These are phyloP conservation scores for Cheilosia pagana DNA, from an alignment of 2,888 invertebrate genomes.

Conservation along the genomic window DNA sequence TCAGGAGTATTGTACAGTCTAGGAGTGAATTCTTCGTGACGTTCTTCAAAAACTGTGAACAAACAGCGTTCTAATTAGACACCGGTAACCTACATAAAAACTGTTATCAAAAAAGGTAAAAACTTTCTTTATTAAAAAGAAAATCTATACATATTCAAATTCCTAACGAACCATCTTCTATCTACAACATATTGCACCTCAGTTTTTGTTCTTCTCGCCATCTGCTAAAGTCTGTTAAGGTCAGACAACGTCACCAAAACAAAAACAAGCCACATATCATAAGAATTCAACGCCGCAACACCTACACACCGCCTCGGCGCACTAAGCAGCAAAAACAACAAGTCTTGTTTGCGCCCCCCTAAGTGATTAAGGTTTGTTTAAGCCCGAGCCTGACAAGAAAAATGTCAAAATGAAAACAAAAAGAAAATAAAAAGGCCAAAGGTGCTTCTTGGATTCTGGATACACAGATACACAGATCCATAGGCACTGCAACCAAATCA, in stretches of 20 bases:
- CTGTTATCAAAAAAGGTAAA: no score
- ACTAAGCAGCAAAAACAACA: constrained; percentile 47
- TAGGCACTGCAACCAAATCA: constrained; percentile 44
- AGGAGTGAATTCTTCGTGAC: no score
- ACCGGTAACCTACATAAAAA: no score
- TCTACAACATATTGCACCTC: background rate
- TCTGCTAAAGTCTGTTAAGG: background rate
- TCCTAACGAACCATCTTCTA: no score
- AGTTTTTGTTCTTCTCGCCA: background rate
- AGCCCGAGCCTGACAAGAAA: constrained; percentile 48
- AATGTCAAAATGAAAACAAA: constrained; percentile 56
- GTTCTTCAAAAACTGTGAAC: no score
- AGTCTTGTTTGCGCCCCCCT: constrained; percentile 44
- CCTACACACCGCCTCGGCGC: constrained; percentile 45
- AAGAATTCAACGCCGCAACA: constrained; percentile 32
- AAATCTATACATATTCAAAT: no score
- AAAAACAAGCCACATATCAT: constrained; percentile 11
- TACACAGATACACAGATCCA: constrained; percentile 12
- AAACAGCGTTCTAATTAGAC: no score
- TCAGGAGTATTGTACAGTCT: no score
- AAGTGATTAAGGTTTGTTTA: constrained; percentile 61
- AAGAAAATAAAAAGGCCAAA: constrained; percentile 46
- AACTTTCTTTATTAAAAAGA: no score
- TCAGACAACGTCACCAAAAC: constrained; percentile 20
- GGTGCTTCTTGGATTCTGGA: constrained; percentile 45